A percentile compares a stretch with the other conserved stretches of the same genome.
These are phyloP conservation scores for Dasyprocta punctata DNA, from an alignment of 2,113 vertebrate species.

Conservation along the genomic window DNA sequence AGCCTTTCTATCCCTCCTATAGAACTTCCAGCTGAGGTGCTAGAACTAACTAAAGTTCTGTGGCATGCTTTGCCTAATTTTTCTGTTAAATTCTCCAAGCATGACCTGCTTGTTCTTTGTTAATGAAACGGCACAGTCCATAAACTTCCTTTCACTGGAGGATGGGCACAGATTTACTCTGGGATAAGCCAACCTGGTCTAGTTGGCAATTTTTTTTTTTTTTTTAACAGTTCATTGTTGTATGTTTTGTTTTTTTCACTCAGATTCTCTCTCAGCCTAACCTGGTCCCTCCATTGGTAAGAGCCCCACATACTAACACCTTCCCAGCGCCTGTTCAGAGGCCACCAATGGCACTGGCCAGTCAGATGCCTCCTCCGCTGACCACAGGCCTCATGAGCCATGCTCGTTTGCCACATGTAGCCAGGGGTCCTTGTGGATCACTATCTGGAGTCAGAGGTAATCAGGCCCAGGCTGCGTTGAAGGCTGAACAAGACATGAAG, in stretches of 20 bases:
- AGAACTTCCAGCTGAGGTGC: not conserved
- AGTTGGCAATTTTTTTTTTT: slow-evolving; percentile 85
- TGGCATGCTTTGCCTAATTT: slow-evolving; percentile 40
- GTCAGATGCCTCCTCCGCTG: slow-evolving; percentile 93
- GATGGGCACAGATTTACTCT: slow-evolving; percentile 74
- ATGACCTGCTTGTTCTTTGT: slow-evolving; percentile 20
- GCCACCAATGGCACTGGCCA: slow-evolving; percentile 91
- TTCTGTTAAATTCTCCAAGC: slow-evolving; percentile 19
- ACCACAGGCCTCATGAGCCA: slow-evolving; percentile 96
- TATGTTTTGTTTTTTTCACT: slow-evolving; percentile 87
- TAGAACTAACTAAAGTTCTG: slow-evolving; percentile 47
- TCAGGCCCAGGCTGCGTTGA: slow-evolving; percentile 92
- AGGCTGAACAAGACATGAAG: slow-evolving; percentile 96
- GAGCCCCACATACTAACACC: slow-evolving; percentile 95
- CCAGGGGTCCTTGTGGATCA: slow-evolving; percentile 91
- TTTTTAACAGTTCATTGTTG: slow-evolving; percentile 86
- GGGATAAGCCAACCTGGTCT: slow-evolving; percentile 76
- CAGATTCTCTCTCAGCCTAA: slow-evolving; percentile 98
- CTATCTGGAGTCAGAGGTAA: slow-evolving; percentile 92
- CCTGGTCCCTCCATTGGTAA: slow-evolving; percentile 96
- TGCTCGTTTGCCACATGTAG: slow-evolving; percentile 91
- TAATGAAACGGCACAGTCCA: slow-evolving; percentile 24
- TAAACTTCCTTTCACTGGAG: slow-evolving; percentile 58
- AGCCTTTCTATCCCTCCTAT: not conserved
- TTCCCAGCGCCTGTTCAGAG: slow-evolving; percentile 95